phyloP scores from a whole-genome alignment of 2,113 vertebrate genomes.

The Tonatia bakeri region DNA sequence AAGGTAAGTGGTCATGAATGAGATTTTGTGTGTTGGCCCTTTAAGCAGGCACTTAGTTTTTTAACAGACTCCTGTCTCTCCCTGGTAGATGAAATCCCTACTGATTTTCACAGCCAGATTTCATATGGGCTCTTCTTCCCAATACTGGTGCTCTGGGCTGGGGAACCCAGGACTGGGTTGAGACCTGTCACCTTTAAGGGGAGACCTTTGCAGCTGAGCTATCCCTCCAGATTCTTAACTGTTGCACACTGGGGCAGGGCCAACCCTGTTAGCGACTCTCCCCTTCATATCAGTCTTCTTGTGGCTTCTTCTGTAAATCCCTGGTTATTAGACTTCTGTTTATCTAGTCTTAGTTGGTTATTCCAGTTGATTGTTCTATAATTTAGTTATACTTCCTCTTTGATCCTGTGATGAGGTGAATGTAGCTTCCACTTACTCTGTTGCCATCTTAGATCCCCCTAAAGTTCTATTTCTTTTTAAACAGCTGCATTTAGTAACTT shows the following conservation, averaged over 20 bases:
- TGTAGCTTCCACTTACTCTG: background rate
- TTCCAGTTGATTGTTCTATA: background rate
- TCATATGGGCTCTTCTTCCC: background rate
- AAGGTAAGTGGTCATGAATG: background rate
- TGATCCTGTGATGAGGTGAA: background rate
- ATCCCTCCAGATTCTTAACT: background rate
- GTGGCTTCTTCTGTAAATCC: background rate
- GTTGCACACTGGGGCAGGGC: background rate
- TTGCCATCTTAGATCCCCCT: background rate
- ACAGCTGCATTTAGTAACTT: no score
- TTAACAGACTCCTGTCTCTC: background rate
- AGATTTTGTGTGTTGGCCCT: background rate
- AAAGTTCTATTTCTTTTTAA: background rate
- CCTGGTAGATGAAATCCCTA: background rate
- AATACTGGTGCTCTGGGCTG: background rate
- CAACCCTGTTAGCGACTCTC: background rate
- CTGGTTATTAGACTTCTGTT: background rate
- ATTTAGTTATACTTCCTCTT: background rate
- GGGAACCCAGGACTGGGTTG: background rate
- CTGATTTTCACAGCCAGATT: background rate
- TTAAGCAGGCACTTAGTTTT: background rate
- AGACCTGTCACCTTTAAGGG: background rate
- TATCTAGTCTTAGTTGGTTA: background rate
- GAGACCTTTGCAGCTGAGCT: background rate
- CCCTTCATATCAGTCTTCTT: background rate